Percentiles rank a stretch among this genome's conserved stretches.
phyloP scores from a whole-genome alignment of 35 echinoderm and acorn worm species.

The Apostichopus parvimensis region DNA sequence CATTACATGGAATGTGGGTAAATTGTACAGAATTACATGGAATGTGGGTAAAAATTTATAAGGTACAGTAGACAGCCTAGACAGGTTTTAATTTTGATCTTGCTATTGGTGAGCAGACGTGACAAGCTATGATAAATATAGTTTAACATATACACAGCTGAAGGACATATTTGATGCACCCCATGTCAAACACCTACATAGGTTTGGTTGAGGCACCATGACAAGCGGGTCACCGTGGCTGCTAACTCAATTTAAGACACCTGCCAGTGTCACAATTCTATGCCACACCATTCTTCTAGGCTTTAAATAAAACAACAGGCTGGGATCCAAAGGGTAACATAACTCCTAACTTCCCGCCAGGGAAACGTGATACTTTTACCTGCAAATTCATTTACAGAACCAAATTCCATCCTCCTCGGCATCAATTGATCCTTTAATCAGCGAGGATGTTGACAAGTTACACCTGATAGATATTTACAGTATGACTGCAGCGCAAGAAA shows the following conservation, averaged over 20 bases:
- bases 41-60: too few relatives aligned
- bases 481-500: too few relatives aligned
- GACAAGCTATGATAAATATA: too few relatives aligned
- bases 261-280: constrained; percentile 3
- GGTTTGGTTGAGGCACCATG: too few relatives aligned
- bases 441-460: constrained; percentile 8
- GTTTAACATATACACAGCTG: too few relatives aligned
- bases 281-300: not conserved
- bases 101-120: too few relatives aligned
- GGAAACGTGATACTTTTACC: not conserved
- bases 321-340: not conserved
- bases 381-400: constrained; percentile 29
- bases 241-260: not conserved
- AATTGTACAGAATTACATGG: too few relatives aligned
- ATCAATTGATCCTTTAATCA: constrained; percentile 20
- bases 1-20: too few relatives aligned
- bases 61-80: too few relatives aligned
- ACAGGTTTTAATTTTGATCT: too few relatives aligned
- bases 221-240: not conserved
- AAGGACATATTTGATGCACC: too few relatives aligned
- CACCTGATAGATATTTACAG: not conserved
- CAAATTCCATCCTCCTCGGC: not conserved
- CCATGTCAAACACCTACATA: too few relatives aligned
- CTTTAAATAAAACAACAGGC: not conserved
- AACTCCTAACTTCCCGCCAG: constrained; percentile 6